Conservation (phyloP, 2,888 invertebrate species). For the Plagodis dolabraria region DNA sequence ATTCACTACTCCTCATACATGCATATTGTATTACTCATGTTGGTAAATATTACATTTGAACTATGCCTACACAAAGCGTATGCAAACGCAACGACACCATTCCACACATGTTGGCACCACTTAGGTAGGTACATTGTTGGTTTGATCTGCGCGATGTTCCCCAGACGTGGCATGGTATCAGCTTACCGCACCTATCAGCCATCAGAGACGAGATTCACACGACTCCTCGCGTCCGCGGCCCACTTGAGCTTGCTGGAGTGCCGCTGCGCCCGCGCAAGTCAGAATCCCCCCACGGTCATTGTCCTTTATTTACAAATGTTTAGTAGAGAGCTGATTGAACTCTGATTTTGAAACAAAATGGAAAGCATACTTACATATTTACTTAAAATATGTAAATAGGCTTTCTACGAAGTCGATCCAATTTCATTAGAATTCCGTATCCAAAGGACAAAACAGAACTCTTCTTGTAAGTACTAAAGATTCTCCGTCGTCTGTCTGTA, state of each 20-base stretch:
- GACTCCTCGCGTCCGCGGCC: slow-evolving; percentile 51
- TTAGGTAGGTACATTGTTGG: slow-evolving; percentile 18
- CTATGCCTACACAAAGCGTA: slow-evolving; percentile 12
- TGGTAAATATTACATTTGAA: no score
- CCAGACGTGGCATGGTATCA: slow-evolving; percentile 72
- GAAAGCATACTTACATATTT: no score
- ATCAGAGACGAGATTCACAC: slow-evolving; percentile 69
- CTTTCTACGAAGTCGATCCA: no score
- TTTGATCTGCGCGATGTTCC: slow-evolving; percentile 65
- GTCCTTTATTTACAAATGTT: slow-evolving; percentile 16
- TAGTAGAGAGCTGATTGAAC: no score
- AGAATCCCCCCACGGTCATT: slow-evolving; percentile 29
- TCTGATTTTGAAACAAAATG: no score
- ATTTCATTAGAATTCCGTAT: no score
- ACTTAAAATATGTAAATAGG: no score
- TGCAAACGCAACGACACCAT: slow-evolving; percentile 55
- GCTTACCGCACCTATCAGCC: slow-evolving; percentile 63
- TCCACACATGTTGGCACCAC: slow-evolving; percentile 70
- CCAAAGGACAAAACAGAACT: no score
- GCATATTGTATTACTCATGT: no score
- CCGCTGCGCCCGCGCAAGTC: slow-evolving; percentile 3
- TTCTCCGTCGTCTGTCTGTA: no score
- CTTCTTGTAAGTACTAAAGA: no score
- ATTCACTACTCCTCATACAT: no score
- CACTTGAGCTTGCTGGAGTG: slow-evolving; percentile 50